A percentile compares a stretch with the other conserved stretches of the same genome.
phyloP scores from a whole-genome alignment of 2,113 vertebrate genomes.

The Scomber japonicus region DNA sequence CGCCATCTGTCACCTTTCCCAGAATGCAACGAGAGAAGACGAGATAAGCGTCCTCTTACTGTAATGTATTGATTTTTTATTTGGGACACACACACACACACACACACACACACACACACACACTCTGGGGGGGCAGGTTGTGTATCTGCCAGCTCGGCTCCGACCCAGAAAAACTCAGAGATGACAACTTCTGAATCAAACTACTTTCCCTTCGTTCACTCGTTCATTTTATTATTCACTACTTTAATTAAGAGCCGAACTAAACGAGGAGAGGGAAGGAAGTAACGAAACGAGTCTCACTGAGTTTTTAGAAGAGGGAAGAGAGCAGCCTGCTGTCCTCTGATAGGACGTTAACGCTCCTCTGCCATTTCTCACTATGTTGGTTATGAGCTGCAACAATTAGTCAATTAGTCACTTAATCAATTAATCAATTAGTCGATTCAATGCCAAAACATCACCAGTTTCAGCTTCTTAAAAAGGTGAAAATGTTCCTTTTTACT shows the following conservation, averaged over 20 bases:
- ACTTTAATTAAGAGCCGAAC: slow-evolving; percentile 12
- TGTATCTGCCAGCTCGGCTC: slow-evolving; percentile 47
- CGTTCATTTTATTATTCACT: not conserved
- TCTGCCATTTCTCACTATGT: too few relatives aligned
- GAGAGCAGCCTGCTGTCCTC: not conserved
- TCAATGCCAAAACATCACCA: too few relatives aligned
- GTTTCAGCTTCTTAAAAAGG: too few relatives aligned
- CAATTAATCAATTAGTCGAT: too few relatives aligned
- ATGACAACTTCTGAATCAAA: slow-evolving; percentile 55
- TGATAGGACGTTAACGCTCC: too few relatives aligned
- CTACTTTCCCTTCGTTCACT: not conserved
- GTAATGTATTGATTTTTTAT: slow-evolving; percentile 65
- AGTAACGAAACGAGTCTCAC: slow-evolving; percentile 4
- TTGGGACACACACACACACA: too few relatives aligned
- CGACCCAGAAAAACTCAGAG: slow-evolving; percentile 55
- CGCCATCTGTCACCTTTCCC: slow-evolving; percentile 41
- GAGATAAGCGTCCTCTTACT: slow-evolving; percentile 61
- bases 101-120: too few relatives aligned
- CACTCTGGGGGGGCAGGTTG: too few relatives aligned
- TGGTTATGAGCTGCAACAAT: too few relatives aligned
- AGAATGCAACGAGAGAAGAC: slow-evolving; percentile 54
- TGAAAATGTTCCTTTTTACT: too few relatives aligned
- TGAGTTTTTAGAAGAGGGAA: not conserved
- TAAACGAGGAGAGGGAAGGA: too few relatives aligned
- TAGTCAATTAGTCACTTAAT: too few relatives aligned